Evolutionary conservation across 1,140 invertebrate genomes (phyloP), one percentile per base, ranked within the genome.

Genomic region (Nylanderia fulva): DNA sequence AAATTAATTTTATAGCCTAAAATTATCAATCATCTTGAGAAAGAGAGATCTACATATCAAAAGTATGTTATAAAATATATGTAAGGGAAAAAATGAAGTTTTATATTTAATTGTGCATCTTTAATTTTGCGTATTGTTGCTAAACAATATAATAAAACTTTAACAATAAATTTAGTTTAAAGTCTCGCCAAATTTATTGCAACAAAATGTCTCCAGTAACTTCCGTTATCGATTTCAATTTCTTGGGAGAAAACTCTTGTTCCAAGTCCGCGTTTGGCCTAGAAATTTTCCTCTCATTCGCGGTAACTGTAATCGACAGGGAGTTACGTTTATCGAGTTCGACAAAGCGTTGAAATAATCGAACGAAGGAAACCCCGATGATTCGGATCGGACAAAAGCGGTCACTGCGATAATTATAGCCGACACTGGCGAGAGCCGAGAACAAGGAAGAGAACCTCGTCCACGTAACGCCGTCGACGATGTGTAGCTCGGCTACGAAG

Each of bases 391-490:
- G 88, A 94, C 91, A 93, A 94, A 94, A 93, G 93, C 91, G 80
- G 86, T 90, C 87, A 84, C 76, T 80, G 86, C 89, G 90, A 87
- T 92, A 93, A 93, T 93, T 93, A 93, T 93, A 90, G 92, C 86
- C 86, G 80, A 87, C 86, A 87, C 86, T 75, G 60, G 68, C 84
- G 69, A 87, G 79, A 86, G 54, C 69, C 60, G 68, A 86, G 88
- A 75, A 85, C 71, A 83, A 79, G 82, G 66, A 64, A 56, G 85
- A 68, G 33, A 82, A 82, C 72, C 72, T 79, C 86, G 86, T 80
- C 72, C 75, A 86, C 84, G 88, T 86, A 88, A 88, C 86, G 85
- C 85, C 84, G 52, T 69, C 64, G 71, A 45, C 60, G 54, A 66
- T 42, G 45, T 42, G 45, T 48, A 18, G 13, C 45, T 79, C 61